A percentile compares a stretch with the other conserved stretches of the same genome.
These are phyloP conservation scores for Danaus plexippus DNA, from an alignment of 1,140 invertebrate genomes.

Conservation along the genomic window DNA sequence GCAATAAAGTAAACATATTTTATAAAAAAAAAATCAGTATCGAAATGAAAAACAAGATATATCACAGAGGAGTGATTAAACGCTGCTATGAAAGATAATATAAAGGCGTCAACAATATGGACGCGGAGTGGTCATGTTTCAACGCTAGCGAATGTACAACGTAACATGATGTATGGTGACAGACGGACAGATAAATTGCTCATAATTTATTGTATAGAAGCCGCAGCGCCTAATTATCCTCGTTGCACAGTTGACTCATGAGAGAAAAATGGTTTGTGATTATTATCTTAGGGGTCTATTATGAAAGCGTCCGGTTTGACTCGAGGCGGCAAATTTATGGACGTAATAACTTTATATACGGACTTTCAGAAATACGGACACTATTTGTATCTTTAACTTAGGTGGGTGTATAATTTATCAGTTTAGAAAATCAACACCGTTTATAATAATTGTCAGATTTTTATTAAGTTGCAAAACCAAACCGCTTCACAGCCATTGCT, in stretches of 20 bases:
- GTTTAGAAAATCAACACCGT: not conserved
- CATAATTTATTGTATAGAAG: constrained; percentile 64
- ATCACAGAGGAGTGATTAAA: no score
- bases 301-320: constrained; percentile 17
- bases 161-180: constrained; percentile 58
- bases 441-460: no score
- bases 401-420: not conserved
- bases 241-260: constrained; percentile 44
- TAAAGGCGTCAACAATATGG: constrained; percentile 38
- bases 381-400: no score
- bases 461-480: no score
- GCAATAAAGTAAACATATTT: no score
- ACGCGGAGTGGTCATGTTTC: constrained; percentile 48
- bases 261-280: constrained; percentile 46
- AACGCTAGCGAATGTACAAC: constrained; percentile 46
- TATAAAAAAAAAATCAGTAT: no score
- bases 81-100: constrained; percentile 12
- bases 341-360: no score
- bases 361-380: no score
- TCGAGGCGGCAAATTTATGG: constrained; percentile 13
- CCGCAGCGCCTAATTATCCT: constrained; percentile 51
- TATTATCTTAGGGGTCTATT: constrained; percentile 16
- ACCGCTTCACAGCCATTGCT: no score
- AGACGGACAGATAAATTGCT: constrained; percentile 67
- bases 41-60: no score